Base-by-base conservation (phyloP, 2,888 invertebrate genomes). In the Glaucopsyche alexis region DNA sequence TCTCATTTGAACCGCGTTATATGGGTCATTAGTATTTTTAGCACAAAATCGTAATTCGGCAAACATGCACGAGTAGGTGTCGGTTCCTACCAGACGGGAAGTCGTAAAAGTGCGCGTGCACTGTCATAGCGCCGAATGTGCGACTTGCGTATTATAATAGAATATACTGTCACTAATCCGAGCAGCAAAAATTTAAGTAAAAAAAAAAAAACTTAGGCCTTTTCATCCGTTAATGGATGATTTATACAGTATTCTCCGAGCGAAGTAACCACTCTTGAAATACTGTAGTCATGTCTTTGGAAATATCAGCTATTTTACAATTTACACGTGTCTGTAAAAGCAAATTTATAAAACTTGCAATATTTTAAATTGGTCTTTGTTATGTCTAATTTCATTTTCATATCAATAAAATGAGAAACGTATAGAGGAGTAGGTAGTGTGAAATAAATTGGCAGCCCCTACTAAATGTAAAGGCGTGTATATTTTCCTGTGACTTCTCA, bases 61-160 rank as follows among this genome's bases (percentile, higher is more conserved):
- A 81, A 84, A 80, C 84, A 84, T 87, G 42, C 8, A 42, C 87
- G 88, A 86, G 85, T 87, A 86, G 83, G 81, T 82, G 85, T 86
- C 82, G 78, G 82, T 83, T 82, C 82, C 82, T 45, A 52, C 52
- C 88, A 83, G 16, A 55, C 60, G 72, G 91, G 90, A 90, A 89
- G 88, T 88, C 84, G 83, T 91, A 88, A 90, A 90, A 81, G 69
- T 49, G 29, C 47, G 49, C 47, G 69, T n/a, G 69, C 47, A 0
- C 47, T 49, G 69, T 69, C 69, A 47, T 8, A 47, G 29, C 7
- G 6, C 29, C 7, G 45, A 45, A 9, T 55, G 60, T 11, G 13
- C 16, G 60, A 5, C 60, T 9, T 47, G 11, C 60, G 29, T 11
- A 60, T 60, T 60, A 60, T 60, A 16, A 19, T 60, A 60, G 4